Evolutionary conservation across 1,140 invertebrate species (phyloP).

Genomic region (Cherax destructor): DNA sequence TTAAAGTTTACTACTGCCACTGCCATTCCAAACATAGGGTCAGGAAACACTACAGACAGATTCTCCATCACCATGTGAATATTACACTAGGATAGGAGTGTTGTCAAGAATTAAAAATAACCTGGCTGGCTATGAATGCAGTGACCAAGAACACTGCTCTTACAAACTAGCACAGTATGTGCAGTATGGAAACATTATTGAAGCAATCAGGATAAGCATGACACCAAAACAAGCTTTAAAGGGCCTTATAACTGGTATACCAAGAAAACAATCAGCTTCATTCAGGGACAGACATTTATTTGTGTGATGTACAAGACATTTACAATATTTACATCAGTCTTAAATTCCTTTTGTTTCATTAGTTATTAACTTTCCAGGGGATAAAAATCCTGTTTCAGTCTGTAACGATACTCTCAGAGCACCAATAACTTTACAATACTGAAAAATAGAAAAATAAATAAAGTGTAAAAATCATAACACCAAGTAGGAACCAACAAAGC

Average conservation of each 20-base stretch:
- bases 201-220: conserved; percentile 65
- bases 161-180: conserved; percentile 9
- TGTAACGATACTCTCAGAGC: conserved; percentile 40
- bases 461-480: conserved; percentile 38
- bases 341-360: conserved; percentile 28
- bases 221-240: conserved; percentile 67
- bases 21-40: conserved; percentile 71
- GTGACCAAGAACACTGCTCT: conserved; percentile 38
- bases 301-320: conserved; percentile 61
- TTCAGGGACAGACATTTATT: conserved; percentile 68
- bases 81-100: not conserved
- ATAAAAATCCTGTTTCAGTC: conserved; percentile 35
- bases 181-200: not conserved
- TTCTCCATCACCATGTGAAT: not conserved
- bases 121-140: not conserved
- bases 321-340: conserved; percentile 63
- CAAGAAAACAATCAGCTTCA: conserved; percentile 64
- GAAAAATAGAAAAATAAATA: conserved; percentile 68
- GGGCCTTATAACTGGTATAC: conserved; percentile 68
- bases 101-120: conserved; percentile 5
- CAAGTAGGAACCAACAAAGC: conserved; percentile 41
- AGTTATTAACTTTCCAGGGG: conserved; percentile 18
- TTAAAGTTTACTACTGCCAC: conserved; percentile 61
- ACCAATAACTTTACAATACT: conserved; percentile 57
- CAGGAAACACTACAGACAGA: conserved; percentile 27